Base-by-base conservation (phyloP, 1,140 invertebrate genomes). In the Ruditapes philippinarum region DNA sequence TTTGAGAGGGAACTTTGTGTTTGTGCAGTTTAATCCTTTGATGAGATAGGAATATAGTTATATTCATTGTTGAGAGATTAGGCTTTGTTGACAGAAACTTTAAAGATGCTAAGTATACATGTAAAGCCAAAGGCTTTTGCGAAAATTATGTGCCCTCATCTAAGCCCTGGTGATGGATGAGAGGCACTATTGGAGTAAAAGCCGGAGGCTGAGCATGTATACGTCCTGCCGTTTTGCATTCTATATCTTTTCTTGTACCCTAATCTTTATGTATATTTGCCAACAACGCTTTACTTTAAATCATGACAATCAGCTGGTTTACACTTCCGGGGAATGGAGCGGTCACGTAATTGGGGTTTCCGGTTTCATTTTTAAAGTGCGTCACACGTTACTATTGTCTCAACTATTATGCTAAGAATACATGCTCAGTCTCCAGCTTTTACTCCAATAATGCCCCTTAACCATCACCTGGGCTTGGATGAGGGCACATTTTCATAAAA, bases 111-210 rank as follows among this genome's bases (percentile, higher is more conserved):
- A n/a, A 42, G 22, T 31, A 57, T 57, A 78, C 45, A 49, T 78
- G 74, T n/a, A 49, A 78, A 49, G 19, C 40, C 28, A 22, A 28
- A 49, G 51, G 78, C 28, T 31, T 60, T 57, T 54, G n/a, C 7
- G 31, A 60, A 57, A 65, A 68, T 57, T 70, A 83, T 83, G 81
- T 70, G 14, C 60, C 81, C 81, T 83, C 81, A 83, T 83, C 60
- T 65, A 83, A 83, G 81, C 81, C 49, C 49, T 83, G 36, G 81
- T 83, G 81, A 68, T 42, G 81, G 81, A 83, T 83, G 62, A 83
- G 65, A 65, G 81, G 4, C 81, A 83, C 73, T 83, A 83, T 68
- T 83, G 65, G 65, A 70, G 25, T 68, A 70, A 83, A n/a, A 68
- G 57, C 81, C 57, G 60, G 57, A 45, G 81, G 57, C 73, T 51